Base-by-base conservation (phyloP, 2,888 invertebrate species). In the Troglohyphantes excavatus region DNA sequence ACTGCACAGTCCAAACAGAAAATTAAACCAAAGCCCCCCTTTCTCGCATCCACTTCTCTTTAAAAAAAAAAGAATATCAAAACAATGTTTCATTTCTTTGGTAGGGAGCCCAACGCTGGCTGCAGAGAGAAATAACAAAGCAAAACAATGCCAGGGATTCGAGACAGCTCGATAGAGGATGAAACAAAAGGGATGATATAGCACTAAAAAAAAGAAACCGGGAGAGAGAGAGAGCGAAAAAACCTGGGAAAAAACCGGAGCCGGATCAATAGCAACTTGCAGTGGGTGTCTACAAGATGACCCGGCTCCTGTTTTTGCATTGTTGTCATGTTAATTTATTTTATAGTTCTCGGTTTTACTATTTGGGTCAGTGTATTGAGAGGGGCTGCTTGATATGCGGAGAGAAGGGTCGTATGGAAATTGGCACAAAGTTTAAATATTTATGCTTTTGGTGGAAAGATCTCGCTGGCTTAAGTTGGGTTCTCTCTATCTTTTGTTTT, bases 71-170 rank as follows among this genome's bases (percentile, higher is more conserved):
- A 33, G 65, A 63, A 63, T 78, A 78, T 65, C 78, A 70, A 70
- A 81, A 82, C 72, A 82, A 82, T 82, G 70, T 82, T 82, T 72
- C 72, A 82, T 82, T 70, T 82, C 82, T 63, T 59, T 33, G 33
- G 81, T n/a, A 21, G 53, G 29, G 46, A 43, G 19, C 65, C 26
- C 46, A 19, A 68, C 59, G 27, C 72, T 46, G 72, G 19, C 26
- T 23, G 53, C n/a, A 17, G 53, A 2, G 72, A 21, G 68, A 29
- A 43, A 78, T 39, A 82, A 82, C 82, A 82, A 82, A 82, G 72
- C 82, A 82, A 82, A 82, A 82, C 82, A 82, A 61, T 72, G 82
- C 53, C 5, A 61, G 26, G 65, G 78, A 65, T 78, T n/a, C 43
- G 65, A 65, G 65, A n/a, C 43, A 29, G 46, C 68, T 81, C 46